phyloP scores from a whole-genome alignment of 2,113 vertebrate species.

The Electrona antarctica region DNA sequence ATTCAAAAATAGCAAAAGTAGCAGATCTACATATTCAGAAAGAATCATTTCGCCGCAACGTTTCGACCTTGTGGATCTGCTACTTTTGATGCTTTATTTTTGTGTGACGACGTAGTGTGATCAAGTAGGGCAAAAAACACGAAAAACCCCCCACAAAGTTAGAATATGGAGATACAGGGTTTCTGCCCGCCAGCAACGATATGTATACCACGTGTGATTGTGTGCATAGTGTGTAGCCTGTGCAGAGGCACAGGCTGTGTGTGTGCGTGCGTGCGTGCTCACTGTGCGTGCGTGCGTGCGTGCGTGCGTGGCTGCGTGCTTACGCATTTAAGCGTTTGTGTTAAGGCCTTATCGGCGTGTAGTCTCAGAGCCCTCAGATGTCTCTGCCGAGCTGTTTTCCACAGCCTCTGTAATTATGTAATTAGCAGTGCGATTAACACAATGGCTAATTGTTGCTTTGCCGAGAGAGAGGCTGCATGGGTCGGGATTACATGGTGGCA shows the following conservation, averaged over 20 bases:
- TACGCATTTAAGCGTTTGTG: neutral
- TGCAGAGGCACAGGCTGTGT: neutral
- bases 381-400: constrained; percentile 54
- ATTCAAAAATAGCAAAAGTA: too few relatives aligned
- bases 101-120: too few relatives aligned
- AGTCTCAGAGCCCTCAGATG: constrained; percentile 36
- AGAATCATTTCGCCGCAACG: too few relatives aligned
- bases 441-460: constrained; percentile 68
- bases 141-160: too few relatives aligned
- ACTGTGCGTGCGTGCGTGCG: constrained; percentile 9
- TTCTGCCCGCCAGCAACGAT: too few relatives aligned
- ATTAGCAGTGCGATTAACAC: constrained; percentile 73
- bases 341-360: constrained; percentile 13
- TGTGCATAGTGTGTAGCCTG: constrained; percentile 7
- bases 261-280: constrained; percentile 2
- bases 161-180: too few relatives aligned
- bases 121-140: too few relatives aligned
- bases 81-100: too few relatives aligned
- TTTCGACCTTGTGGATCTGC: too few relatives aligned
- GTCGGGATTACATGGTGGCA: constrained; percentile 53
- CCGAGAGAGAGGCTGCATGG: constrained; percentile 42
- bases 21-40: too few relatives aligned
- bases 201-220: neutral
- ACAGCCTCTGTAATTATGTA: constrained; percentile 68
- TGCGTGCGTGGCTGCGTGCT: constrained; percentile 6